phyloP scores from a whole-genome alignment of 1,140 invertebrate genomes.

The Lepidostoma basale region DNA sequence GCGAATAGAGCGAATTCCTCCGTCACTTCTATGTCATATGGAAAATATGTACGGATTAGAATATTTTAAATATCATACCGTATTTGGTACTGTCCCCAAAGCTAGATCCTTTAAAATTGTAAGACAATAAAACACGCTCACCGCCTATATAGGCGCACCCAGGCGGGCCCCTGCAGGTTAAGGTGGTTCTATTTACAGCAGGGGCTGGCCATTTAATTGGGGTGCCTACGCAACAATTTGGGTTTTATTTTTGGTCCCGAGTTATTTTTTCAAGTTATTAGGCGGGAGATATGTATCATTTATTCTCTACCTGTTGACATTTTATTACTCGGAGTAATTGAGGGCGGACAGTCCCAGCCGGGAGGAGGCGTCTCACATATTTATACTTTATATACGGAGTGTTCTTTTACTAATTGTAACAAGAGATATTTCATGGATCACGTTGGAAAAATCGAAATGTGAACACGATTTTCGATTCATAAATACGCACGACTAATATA shows the following conservation, averaged over 20 bases:
- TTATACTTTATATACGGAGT: background rate
- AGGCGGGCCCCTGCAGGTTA: no score
- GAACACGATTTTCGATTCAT: background rate
- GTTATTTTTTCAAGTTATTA: conserved; percentile 36
- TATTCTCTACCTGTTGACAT: conserved; percentile 42
- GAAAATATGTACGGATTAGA: background rate
- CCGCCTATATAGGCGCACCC: background rate
- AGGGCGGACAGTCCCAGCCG: background rate
- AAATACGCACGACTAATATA: background rate
- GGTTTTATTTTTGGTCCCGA: conserved; percentile 32
- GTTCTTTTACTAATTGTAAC: background rate
- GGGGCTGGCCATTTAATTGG: conserved; percentile 42
- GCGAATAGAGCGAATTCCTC: no score
- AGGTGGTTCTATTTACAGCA: conserved; percentile 39
- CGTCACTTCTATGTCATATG: background rate
- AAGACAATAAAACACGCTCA: background rate
- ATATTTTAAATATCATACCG: background rate
- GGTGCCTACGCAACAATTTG: conserved; percentile 38
- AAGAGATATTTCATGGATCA: background rate
- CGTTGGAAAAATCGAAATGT: background rate
- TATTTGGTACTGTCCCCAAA: background rate
- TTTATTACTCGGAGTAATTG: conserved; percentile 40
- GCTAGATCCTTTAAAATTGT: background rate
- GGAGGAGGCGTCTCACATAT: background rate
- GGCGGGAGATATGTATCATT: conserved; percentile 40